A percentile compares a stretch with the other conserved stretches of the same genome.
Evolutionary conservation across 2,797 vertebrate genomes (phyloP).

Genomic region (Coranthus polyacanthus): DNA sequence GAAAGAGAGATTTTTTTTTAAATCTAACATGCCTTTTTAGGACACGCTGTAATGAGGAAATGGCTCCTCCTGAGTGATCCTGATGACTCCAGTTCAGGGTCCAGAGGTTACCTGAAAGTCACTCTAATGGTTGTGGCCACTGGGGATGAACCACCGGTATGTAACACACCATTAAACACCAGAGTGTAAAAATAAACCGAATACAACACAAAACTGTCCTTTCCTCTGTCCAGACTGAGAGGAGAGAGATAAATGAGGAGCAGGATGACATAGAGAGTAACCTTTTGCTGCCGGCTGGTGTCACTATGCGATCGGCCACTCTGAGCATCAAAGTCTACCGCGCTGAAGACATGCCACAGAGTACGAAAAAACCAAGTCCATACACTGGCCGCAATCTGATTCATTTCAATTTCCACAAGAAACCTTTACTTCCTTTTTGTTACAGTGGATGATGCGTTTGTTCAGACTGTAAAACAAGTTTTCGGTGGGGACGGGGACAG

Average conservation of each 20-base stretch:
- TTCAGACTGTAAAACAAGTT: slow-evolving; percentile 91
- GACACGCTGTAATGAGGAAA: slow-evolving; percentile 89
- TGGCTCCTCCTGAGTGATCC: slow-evolving; percentile 95
- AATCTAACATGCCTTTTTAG: slow-evolving; percentile 44
- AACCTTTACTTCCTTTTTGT: background rate
- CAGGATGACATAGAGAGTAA: slow-evolving; percentile 95
- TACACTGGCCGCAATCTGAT: background rate
- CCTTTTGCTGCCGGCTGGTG: slow-evolving; percentile 91
- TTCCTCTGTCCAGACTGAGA: slow-evolving; percentile 84
- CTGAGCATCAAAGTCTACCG: slow-evolving; percentile 94
- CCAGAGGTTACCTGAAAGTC: slow-evolving; percentile 97
- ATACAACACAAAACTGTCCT: background rate
- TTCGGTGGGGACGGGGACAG: slow-evolving; percentile 92
- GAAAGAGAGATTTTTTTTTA: no score
- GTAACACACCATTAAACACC: background rate
- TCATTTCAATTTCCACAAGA: background rate
- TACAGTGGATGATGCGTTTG: slow-evolving; percentile 97
- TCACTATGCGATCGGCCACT: slow-evolving; percentile 90
- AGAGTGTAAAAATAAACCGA: background rate
- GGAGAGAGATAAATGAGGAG: slow-evolving; percentile 85
- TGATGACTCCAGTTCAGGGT: slow-evolving; percentile 89
- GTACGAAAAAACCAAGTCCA: slow-evolving; percentile 71
- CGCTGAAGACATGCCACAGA: slow-evolving; percentile 97
- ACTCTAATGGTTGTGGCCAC: slow-evolving; percentile 92
- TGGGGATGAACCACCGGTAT: slow-evolving; percentile 93